Conservation (phyloP, 1,140 invertebrate genomes). For the Pomacea maculata region DNA sequence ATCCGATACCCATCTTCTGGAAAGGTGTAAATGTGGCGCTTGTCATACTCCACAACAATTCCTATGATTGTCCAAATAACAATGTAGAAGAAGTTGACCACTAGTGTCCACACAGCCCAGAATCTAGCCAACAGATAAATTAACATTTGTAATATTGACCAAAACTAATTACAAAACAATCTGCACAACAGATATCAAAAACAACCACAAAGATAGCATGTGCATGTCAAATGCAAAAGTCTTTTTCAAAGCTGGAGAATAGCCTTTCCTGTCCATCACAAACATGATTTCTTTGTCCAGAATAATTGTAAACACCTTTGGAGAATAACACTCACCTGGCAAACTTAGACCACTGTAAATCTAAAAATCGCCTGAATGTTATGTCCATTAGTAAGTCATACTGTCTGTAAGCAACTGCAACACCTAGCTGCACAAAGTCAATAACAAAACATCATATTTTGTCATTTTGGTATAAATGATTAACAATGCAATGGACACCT, state of each 20-base stretch:
- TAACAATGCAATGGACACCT: not conserved
- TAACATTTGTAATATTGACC: not conserved
- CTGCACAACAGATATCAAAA: not conserved
- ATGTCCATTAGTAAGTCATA: conserved; percentile 55
- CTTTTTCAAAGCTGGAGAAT: not conserved
- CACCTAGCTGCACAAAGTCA: conserved; percentile 41
- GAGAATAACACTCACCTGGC: conserved; percentile 46
- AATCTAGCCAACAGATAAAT: conserved; percentile 33
- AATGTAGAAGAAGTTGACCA: conserved; percentile 60
- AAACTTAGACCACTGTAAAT: conserved; percentile 55
- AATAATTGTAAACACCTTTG: not conserved
- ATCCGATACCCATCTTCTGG: conserved; percentile 60
- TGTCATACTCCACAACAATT: conserved; percentile 54
- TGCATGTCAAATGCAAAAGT: not conserved
- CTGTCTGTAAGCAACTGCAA: conserved; percentile 50
- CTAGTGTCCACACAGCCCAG: conserved; percentile 47
- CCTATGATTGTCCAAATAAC: conserved; percentile 59
- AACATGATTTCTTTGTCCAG: not conserved
- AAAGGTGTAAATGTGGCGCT: conserved; percentile 50
- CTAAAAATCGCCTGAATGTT: conserved; percentile 46
- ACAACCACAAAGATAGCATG: not conserved
- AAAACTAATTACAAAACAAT: not conserved
- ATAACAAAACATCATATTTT: not conserved
- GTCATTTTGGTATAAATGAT: not conserved
- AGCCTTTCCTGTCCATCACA: not conserved